These are phyloP conservation scores for Uropetala carovei DNA, from an alignment of 2,888 invertebrate genomes.

Conservation along the genomic window DNA sequence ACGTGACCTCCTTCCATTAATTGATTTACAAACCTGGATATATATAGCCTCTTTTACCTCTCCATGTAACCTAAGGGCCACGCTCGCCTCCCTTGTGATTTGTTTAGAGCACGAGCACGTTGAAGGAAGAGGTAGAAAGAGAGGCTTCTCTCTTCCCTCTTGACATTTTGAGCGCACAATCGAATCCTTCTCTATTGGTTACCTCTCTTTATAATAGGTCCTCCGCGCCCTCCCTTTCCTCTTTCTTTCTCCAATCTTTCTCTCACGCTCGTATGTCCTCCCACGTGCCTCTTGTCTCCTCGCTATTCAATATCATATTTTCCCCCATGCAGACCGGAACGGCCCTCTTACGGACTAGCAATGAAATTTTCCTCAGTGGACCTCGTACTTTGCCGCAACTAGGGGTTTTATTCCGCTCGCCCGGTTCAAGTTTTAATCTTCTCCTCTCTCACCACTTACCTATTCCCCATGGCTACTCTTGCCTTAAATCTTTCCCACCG, in stretches of 20 bases:
- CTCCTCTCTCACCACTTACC: too few species aligned
- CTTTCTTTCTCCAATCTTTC: neutral
- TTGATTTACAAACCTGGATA: too few species aligned
- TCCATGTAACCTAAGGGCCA: neutral
- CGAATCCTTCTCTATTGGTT: neutral
- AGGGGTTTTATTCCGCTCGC: too few species aligned
- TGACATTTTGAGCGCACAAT: neutral
- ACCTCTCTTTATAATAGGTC: neutral
- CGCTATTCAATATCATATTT: neutral
- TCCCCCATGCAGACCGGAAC: neutral
- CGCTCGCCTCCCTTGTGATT: neutral
- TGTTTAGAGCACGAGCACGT: neutral
- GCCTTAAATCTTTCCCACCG: neutral
- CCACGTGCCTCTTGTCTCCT: neutral
- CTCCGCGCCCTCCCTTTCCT: neutral
- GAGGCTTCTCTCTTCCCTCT: neutral
- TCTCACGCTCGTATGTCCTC: neutral
- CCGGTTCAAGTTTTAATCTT: too few species aligned
- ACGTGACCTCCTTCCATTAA: too few species aligned
- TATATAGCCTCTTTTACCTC: neutral
- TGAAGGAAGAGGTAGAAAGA: neutral
- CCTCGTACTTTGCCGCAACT: too few species aligned
- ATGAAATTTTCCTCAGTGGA: too few species aligned
- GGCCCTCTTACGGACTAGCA: too few species aligned
- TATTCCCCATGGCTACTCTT: neutral